phyloP scores from a whole-genome alignment of 2,888 invertebrate genomes.

The Podotricha telesiphe region DNA sequence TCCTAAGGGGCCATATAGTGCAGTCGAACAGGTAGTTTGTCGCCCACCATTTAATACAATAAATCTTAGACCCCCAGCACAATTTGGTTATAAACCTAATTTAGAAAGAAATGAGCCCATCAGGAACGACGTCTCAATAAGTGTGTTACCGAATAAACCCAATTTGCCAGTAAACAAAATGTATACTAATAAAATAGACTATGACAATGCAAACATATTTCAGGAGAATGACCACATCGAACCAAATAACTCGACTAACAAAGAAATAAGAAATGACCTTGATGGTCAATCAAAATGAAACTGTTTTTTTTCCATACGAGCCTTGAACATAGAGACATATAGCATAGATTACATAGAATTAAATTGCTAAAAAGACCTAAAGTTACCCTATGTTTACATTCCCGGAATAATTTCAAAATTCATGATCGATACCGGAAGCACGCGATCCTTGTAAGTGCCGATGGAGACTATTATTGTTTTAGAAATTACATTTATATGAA shows the following conservation, averaged over 20 bases:
- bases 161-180: neutral
- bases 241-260: neutral
- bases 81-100: too few relatives aligned
- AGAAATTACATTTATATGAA: slow-evolving; percentile 34
- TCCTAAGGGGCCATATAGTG: slow-evolving; percentile 5
- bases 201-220: neutral
- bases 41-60: neutral
- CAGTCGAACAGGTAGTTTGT: neutral
- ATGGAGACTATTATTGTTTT: neutral
- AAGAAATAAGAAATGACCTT: neutral
- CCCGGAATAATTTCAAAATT: slow-evolving; percentile 40
- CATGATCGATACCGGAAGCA: slow-evolving; percentile 44
- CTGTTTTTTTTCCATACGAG: neutral
- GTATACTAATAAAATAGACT: too few relatives aligned
- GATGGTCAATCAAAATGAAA: neutral
- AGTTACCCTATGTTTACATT: slow-evolving; percentile 39
- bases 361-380: slow-evolving; percentile 1
- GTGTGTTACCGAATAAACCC: neutral
- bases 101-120: neutral
- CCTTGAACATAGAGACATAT: neutral
- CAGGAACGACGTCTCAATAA: neutral
- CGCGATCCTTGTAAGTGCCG: slow-evolving; percentile 32
- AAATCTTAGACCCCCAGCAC: too few relatives aligned
- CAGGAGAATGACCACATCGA: too few relatives aligned
- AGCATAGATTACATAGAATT: too few relatives aligned